Percentiles rank a stretch among this genome's conserved stretches.
Evolutionary conservation across 1,140 invertebrate genomes (phyloP).

Genomic region (Eufriesea mexicana): DNA sequence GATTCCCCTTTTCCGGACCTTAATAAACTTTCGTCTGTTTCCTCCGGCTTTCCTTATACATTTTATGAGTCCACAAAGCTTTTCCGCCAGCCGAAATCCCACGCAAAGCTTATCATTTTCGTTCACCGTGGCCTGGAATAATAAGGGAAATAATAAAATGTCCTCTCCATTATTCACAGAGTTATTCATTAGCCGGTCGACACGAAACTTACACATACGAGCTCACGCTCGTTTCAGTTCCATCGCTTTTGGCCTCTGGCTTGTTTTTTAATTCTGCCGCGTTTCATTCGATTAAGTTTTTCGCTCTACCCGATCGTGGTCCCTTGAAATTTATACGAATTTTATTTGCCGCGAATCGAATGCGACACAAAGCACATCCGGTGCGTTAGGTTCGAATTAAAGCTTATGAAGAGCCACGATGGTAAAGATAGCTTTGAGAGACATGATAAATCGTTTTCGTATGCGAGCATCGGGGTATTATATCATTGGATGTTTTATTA

Average conservation of each 20-base stretch:
- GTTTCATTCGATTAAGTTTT: conserved; percentile 15
- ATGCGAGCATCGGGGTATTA: not conserved
- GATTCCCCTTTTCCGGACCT: conserved; percentile 3
- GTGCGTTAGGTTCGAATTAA: not conserved
- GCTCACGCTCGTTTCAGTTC: not conserved
- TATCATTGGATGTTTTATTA: not conserved
- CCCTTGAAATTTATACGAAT: not conserved
- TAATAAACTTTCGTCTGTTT: conserved; percentile 50
- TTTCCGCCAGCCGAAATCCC: conserved; percentile 32
- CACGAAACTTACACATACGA: not conserved
- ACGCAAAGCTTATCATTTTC: conserved; percentile 38
- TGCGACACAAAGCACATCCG: not conserved
- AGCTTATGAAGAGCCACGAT: not conserved
- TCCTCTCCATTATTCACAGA: conserved; percentile 9
- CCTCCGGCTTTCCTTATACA: conserved; percentile 14
- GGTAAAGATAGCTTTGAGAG: not conserved
- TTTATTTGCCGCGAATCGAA: not conserved
- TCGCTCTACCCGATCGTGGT: not conserved
- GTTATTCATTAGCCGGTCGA: conserved; percentile 17
- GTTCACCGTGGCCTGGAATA: not conserved
- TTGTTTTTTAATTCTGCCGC: not conserved
- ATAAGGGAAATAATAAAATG: conserved; percentile 46
- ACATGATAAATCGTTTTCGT: not conserved
- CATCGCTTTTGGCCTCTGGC: not conserved
- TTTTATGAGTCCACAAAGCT: conserved; percentile 40